These are phyloP conservation scores for Aphelocoma coerulescens DNA, from an alignment of 2,113 vertebrate species.

Conservation along the genomic window DNA sequence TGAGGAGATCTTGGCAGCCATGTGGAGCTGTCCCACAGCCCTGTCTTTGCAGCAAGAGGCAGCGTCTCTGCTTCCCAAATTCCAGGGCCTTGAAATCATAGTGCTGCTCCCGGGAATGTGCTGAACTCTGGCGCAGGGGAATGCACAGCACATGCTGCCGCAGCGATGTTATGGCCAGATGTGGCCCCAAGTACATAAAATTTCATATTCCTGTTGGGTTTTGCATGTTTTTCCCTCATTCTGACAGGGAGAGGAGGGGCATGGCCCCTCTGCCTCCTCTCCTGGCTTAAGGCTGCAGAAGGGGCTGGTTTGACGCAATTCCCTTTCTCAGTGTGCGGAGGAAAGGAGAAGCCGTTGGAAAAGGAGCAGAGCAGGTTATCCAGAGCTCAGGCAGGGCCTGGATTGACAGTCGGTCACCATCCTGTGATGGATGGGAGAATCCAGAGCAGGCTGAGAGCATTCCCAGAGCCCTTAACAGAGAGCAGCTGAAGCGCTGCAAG, in stretches of 20 bases:
- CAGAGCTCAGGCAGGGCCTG: not conserved
- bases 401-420: accelerated
- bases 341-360: not conserved
- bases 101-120: not conserved
- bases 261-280: not conserved
- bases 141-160: not conserved
- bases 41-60: not conserved
- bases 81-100: constrained; percentile 32
- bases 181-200: not conserved
- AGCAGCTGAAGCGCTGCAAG: not conserved
- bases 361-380: not conserved
- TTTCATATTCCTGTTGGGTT: not conserved
- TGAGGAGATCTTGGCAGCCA: not conserved
- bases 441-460: not conserved
- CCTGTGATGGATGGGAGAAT: not conserved
- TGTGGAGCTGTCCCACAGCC: not conserved
- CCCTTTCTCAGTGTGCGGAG: not conserved
- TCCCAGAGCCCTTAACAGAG: not conserved
- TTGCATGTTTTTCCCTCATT: accelerated
- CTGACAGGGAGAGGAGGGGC: not conserved
- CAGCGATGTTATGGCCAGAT: not conserved
- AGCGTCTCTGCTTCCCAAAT: not conserved
- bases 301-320: not conserved
- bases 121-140: not conserved
- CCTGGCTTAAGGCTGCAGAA: not conserved